phyloP scores from a whole-genome alignment of 2,888 invertebrate genomes.

The Ellobium chinense region DNA sequence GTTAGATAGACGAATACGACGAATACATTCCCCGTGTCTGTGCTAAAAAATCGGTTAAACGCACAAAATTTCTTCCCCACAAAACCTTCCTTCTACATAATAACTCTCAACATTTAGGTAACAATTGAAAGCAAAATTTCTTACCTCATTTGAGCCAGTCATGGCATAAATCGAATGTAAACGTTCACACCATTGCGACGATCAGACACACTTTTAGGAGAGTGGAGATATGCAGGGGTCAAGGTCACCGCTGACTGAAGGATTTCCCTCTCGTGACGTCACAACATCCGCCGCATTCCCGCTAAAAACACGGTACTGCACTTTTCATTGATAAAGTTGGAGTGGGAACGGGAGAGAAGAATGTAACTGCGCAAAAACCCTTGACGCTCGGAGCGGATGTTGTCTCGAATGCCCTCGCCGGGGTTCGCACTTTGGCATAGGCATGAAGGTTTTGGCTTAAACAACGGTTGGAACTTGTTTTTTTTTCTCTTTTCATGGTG shows the following conservation, averaged over 20 bases:
- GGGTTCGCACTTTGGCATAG: too few species aligned
- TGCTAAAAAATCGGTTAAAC: neutral
- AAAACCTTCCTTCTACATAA: neutral
- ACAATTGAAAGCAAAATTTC: neutral
- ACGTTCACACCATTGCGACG: neutral
- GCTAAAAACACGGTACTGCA: conserved; percentile 13
- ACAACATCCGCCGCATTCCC: conserved; percentile 45
- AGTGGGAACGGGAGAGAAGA: neutral
- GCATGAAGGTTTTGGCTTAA: too few species aligned
- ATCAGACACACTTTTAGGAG: neutral
- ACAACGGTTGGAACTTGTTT: too few species aligned
- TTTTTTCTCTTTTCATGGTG: too few species aligned
- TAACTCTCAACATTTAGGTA: neutral
- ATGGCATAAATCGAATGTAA: conserved; percentile 34
- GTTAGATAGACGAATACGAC: neutral
- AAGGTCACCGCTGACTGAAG: conserved; percentile 32
- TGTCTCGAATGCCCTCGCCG: neutral
- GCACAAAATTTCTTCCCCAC: too few species aligned
- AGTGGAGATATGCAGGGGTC: conserved; percentile 43
- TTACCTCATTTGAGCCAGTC: conserved; percentile 35
- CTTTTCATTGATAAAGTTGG: conserved; percentile 43
- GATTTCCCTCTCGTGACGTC: conserved; percentile 37
- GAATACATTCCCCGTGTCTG: conserved; percentile 5
- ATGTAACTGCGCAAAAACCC: conserved; percentile 33
- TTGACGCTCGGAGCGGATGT: neutral